Conservation (phyloP, 2,888 invertebrate genomes). For the Drosophila longiperda region DNA sequence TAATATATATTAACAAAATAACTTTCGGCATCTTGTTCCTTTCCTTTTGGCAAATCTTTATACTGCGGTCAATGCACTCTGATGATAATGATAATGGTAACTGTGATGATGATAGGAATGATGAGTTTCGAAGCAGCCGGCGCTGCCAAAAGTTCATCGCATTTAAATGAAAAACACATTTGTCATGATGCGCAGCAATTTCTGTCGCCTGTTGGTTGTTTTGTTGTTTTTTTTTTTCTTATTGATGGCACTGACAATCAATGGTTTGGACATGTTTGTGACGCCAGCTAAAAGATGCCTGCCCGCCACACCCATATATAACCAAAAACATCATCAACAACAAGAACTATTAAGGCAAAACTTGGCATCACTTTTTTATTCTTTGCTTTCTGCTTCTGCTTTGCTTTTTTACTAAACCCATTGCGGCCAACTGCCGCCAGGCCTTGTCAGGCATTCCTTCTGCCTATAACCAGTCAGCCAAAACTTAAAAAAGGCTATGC, state of each 20-base stretch:
- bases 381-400: background rate
- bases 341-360: constrained; percentile 25
- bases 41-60: background rate
- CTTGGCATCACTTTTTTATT: constrained; percentile 40
- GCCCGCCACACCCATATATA: constrained; percentile 38
- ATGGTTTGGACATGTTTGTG: constrained; percentile 57
- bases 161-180: constrained; percentile 77
- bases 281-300: constrained; percentile 44
- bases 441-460: constrained; percentile 19
- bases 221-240: constrained; percentile 17
- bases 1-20: constrained; percentile 32
- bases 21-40: background rate
- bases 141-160: constrained; percentile 63
- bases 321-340: constrained; percentile 17
- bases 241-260: constrained; percentile 66
- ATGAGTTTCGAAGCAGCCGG: constrained; percentile 28
- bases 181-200: constrained; percentile 53
- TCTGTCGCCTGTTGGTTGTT: background rate
- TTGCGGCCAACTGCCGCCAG: constrained; percentile 18
- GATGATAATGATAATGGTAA: constrained; percentile 6
- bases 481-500: constrained; percentile 15
- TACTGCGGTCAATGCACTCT: constrained; percentile 58
- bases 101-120: constrained; percentile 10
- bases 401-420: constrained; percentile 9
- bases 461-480: background rate